Evolutionary conservation across 30 jellyfish, hydroid and myxozoan species (phyloP), one percentile per base, ranked within the genome.

Genomic region (Chrysaora quinquecirrha): DNA sequence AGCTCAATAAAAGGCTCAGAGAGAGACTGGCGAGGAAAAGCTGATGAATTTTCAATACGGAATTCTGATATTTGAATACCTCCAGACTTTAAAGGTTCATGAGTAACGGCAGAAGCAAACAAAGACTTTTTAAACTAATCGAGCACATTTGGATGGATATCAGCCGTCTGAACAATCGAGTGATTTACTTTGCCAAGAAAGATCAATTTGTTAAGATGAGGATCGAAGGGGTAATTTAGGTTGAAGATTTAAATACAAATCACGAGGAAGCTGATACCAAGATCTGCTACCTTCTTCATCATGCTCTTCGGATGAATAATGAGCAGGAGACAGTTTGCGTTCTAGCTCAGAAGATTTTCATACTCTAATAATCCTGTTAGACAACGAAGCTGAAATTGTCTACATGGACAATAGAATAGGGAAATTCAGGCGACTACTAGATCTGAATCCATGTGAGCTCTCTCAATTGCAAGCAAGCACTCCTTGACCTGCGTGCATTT

Each of bases 171-270:
- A 16, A 16, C 9, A 43, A 43, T 43, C 11, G 20, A 58, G 25
- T 58, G 25, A 23, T 24, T 58, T n/a, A n/a, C 71, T 58, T 58
- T 58, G 71, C 71, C 9, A 58, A 20, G 20, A 58, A 58, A 20
- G 25, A 58, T 20, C 25, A 10, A 18, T 68, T 1, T 33, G 7
- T 68, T 30, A 14, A 18, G 31, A 16, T 43, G 16, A 43, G 58
- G 21, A 58, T 4, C 23, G 72, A 58, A 58, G 72, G 72, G 9
- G 72, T 58, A 9, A 58, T 11, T 58, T 16, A 16, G 9, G 58
- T 6, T 9, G 12, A 43, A 6, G 58, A 9, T 43, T 16, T 43
- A 43, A 9, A 43, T 9, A 43, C 58, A 9, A 43, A 43, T 16
- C 58, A 43, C 9, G 58, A 43, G 16, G 58, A 43, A 43, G 58